Evolutionary conservation across 1,140 invertebrate genomes (phyloP), one percentile per base, ranked within the genome.

Genomic region (Drosophila ficusphila): DNA sequence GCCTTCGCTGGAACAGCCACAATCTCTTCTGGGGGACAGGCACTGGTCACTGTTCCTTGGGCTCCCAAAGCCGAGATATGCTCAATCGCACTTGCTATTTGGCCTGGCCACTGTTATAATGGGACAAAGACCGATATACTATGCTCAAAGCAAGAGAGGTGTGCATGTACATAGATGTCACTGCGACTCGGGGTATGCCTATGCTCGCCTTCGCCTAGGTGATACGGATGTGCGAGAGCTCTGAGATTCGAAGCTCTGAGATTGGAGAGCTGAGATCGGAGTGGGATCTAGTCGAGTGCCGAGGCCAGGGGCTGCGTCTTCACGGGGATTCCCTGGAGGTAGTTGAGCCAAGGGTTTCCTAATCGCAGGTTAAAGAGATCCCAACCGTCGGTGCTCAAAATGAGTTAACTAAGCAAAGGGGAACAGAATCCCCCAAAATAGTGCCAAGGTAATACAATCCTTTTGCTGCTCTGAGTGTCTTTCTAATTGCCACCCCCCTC

Each of bases 121-220:
- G n/a, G 52, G 29, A 23, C 33, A 36, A 27, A 36, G 19, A 31
- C 44, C 33, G 57, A 31, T n/a, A n/a, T n/a, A n/a, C n/a, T n/a
- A n/a, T n/a, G n/a, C n/a, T n/a, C n/a, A n/a, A n/a, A n/a, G n/a
- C n/a, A n/a, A n/a, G n/a, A n/a, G n/a, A n/a, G n/a, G n/a, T n/a
- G n/a, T n/a, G n/a, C n/a, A n/a, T n/a, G n/a, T n/a, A n/a, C n/a
- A n/a, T n/a, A n/a, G n/a, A n/a, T n/a, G n/a, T n/a, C n/a, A n/a
- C n/a, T n/a, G n/a, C 4, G 14, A 52, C 18, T 42, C 25, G 12
- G 42, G 19, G 61, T 62, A 64, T 65, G 42, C 42, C 29, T 33
- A 62, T 42, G n/a, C 62, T 64, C 62, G 62, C 64, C 62, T 58
- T 49, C 57, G 57, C 57, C 58, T 64, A 27, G 44, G 36, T 33